Evolutionary conservation across 2,113 vertebrate species (phyloP).

Genomic region (Trogon surrucura): DNA sequence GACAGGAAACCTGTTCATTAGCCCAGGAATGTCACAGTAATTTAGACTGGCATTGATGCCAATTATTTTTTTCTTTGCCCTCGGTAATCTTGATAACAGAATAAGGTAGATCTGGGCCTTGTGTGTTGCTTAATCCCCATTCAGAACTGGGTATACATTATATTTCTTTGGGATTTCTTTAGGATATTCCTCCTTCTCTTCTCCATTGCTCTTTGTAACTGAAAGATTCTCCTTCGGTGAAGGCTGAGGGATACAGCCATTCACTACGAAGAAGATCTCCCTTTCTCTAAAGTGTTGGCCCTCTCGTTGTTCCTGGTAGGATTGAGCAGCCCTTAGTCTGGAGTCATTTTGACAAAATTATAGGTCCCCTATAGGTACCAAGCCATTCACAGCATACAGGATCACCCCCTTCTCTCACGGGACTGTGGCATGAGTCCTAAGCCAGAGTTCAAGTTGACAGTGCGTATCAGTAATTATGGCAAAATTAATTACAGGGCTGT

Average conservation of each 20-base stretch:
- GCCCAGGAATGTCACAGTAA: not conserved
- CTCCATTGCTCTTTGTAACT: not conserved
- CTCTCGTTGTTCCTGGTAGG: not conserved
- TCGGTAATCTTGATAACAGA: not conserved
- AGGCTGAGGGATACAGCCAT: conserved; percentile 20
- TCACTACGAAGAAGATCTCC: not conserved
- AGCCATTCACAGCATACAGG: not conserved
- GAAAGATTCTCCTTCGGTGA: not conserved
- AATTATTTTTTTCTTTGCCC: not conserved
- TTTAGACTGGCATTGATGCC: not conserved
- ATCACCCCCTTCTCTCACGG: not conserved
- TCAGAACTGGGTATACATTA: not conserved
- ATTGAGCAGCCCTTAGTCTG: not conserved
- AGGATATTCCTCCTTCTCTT: not conserved
- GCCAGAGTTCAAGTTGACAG: not conserved
- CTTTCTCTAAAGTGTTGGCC: not conserved
- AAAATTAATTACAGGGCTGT: conserved; percentile 33
- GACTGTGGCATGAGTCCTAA: not conserved
- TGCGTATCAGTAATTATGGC: not conserved
- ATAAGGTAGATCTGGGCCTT: not conserved
- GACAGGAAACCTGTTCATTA: not conserved
- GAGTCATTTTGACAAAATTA: not conserved
- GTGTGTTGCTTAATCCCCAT: not conserved
- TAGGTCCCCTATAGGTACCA: not conserved
- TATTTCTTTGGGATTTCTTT: not conserved